Conservation (phyloP, 1,140 invertebrate genomes). For the Sitobion miscanthi region DNA sequence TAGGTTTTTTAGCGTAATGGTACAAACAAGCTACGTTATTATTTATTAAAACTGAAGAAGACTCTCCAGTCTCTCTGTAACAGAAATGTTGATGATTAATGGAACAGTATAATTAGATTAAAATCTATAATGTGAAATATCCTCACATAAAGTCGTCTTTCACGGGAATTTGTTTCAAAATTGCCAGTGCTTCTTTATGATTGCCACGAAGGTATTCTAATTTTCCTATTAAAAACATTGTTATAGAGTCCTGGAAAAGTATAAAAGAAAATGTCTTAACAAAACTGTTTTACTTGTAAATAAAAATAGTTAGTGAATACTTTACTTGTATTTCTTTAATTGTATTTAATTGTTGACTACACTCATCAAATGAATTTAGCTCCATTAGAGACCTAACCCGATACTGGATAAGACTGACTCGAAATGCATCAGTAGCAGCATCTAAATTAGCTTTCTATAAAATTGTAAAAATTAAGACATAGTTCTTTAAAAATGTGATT, state of each 20-base stretch:
- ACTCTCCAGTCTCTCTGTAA: slow-evolving; percentile 66
- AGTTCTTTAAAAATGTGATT: neutral
- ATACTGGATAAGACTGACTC: slow-evolving; percentile 68
- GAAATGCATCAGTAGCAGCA: slow-evolving; percentile 66
- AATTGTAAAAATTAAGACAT: slow-evolving; percentile 22
- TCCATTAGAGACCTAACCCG: slow-evolving; percentile 68
- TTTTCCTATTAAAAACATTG: slow-evolving; percentile 73
- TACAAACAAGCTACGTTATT: slow-evolving; percentile 91
- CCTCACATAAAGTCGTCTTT: slow-evolving; percentile 59
- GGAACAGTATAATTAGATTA: no score
- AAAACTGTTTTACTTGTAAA: neutral
- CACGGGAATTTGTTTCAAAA: slow-evolving; percentile 68
- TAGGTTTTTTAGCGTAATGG: slow-evolving; percentile 84
- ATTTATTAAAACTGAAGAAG: slow-evolving; percentile 76
- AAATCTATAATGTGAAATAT: neutral
- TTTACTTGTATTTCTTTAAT: slow-evolving; percentile 51
- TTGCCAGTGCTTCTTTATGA: slow-evolving; percentile 72
- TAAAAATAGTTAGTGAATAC: neutral
- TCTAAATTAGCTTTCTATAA: slow-evolving; percentile 59
- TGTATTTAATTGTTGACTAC: slow-evolving; percentile 50
- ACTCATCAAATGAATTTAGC: slow-evolving; percentile 63
- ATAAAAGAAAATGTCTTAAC: neutral
- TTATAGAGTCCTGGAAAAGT: slow-evolving; percentile 67
- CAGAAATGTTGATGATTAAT: neutral
- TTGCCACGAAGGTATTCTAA: slow-evolving; percentile 75